Conservation (phyloP, 2,888 invertebrate genomes). For the Cheilosia grossa region DNA sequence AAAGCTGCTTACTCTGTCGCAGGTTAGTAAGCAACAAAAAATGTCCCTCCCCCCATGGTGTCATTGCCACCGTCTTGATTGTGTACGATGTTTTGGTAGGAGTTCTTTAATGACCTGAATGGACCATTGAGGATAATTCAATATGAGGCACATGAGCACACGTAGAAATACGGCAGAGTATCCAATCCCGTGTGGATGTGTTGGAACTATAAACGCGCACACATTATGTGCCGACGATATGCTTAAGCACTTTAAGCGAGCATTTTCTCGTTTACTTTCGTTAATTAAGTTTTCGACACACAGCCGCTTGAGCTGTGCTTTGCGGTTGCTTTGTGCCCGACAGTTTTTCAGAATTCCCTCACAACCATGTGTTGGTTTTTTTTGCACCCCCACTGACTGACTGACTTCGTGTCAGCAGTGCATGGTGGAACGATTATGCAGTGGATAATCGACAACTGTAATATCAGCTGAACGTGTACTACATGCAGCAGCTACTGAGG, state of each 20-base stretch:
- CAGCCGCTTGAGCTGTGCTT: background rate
- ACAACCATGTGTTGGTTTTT: conserved; percentile 9
- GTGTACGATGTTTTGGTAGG: too few species aligned
- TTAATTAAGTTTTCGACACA: conserved; percentile 27
- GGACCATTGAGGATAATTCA: too few species aligned
- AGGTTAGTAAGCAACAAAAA: too few species aligned
- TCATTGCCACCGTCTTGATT: too few species aligned
- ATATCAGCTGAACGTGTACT: conserved; percentile 7
- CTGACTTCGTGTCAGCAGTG: too few species aligned
- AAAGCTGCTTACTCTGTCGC: too few species aligned
- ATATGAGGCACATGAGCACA: too few species aligned
- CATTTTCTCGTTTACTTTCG: conserved; percentile 16
- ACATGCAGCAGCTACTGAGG: conserved; percentile 9
- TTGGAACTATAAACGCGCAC: too few species aligned
- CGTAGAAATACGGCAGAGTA: too few species aligned
- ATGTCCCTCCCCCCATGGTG: too few species aligned
- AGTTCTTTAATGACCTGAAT: too few species aligned
- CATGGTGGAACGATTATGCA: background rate
- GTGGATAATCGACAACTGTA: conserved; percentile 1
- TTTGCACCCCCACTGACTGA: background rate
- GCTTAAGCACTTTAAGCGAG: conserved; percentile 17
- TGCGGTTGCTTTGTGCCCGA: background rate
- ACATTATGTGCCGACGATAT: background rate
- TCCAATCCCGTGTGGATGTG: too few species aligned
- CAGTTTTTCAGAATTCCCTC: background rate